Base-by-base conservation (phyloP, 2,888 invertebrate species). In the Mayetiola destructor region DNA sequence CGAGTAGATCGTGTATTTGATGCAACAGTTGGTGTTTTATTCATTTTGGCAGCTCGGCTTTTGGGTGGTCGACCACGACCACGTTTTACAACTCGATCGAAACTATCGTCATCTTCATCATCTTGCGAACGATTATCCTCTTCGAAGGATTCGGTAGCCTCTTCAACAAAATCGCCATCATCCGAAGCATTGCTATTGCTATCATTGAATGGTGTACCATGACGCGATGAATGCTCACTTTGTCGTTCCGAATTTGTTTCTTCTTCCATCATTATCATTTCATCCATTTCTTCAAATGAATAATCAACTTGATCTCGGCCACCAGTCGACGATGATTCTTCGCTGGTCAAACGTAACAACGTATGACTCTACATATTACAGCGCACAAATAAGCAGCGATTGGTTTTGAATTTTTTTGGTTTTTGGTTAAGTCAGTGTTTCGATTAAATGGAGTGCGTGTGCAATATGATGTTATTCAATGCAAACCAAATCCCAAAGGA, bases 381-480 rank as follows among this genome's bases (percentile, higher is more conserved):
- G n/a, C n/a, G 5, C 16, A 16, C 18, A 27, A 48, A 16, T 27
- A 48, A 48, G 48, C 27, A 16, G 27, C 48, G 27, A n/a, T 16
- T 39, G 16, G 21, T 42, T 42, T 27, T 27, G 27, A n/a, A 27
- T 27, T 27, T n/a, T 32, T 48, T 14, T 48, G 23, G 21, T 42
- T 42, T 21, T 21, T 23, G 23, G 3, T 23, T 23, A 23, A 18
- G 4, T 39, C 2, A 23, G 23, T 48, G 27, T 48, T 48, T 14
- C 6, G 27, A n/a, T n/a, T n/a, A 16, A 48, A n/a, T 48, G 27
- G 48, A n/a, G 48, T 48, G 48, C 48, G 16, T 48, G 48, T 48
- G 48, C 48, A 48, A 27, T 48, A 27, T 6, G n/a, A n/a, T n/a
- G 48, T 48, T 48, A 48, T 48, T 48, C 27, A 12, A 23, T 42